phyloP scores from a whole-genome alignment of 2,888 invertebrate genomes.

The Neoaliturus tenellus region DNA sequence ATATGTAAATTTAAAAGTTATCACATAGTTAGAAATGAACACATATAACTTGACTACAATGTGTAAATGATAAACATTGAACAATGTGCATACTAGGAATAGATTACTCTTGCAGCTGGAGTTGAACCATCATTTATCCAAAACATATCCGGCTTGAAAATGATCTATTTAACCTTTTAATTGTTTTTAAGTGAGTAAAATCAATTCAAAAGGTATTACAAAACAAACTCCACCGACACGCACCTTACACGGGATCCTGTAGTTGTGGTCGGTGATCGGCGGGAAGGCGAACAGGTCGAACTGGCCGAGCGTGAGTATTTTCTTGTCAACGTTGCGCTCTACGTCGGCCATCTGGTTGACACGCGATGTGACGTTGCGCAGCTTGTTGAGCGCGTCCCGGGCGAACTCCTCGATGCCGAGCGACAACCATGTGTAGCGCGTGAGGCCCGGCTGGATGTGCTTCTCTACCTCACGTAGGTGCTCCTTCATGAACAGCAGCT shows the following conservation, averaged over 20 bases:
- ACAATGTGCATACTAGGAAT: too few species aligned
- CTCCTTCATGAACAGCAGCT: constrained; percentile 81
- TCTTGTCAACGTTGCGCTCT: constrained; percentile 77
- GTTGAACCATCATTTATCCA: too few species aligned
- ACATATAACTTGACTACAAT: too few species aligned
- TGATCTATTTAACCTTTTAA: too few species aligned
- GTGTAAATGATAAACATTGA: too few species aligned
- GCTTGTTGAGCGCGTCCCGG: constrained; percentile 74
- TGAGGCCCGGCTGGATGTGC: constrained; percentile 86
- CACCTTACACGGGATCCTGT: constrained; percentile 73
- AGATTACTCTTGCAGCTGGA: too few species aligned
- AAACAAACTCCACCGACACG: not conserved
- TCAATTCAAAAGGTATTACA: too few species aligned
- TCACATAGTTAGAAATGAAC: too few species aligned
- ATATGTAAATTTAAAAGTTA: too few species aligned
- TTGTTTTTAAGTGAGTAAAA: too few species aligned
- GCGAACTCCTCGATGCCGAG: constrained; percentile 87
- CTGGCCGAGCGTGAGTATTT: constrained; percentile 76
- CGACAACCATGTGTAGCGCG: constrained; percentile 91
- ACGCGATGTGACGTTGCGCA: constrained; percentile 79
- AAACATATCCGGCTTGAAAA: too few species aligned
- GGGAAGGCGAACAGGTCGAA: constrained; percentile 77
- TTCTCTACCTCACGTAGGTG: constrained; percentile 84
- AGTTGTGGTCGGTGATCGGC: constrained; percentile 71
- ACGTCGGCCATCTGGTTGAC: constrained; percentile 81